Conservation (phyloP, 92 coral and sea anemone species). For the Palythoa grandis region DNA sequence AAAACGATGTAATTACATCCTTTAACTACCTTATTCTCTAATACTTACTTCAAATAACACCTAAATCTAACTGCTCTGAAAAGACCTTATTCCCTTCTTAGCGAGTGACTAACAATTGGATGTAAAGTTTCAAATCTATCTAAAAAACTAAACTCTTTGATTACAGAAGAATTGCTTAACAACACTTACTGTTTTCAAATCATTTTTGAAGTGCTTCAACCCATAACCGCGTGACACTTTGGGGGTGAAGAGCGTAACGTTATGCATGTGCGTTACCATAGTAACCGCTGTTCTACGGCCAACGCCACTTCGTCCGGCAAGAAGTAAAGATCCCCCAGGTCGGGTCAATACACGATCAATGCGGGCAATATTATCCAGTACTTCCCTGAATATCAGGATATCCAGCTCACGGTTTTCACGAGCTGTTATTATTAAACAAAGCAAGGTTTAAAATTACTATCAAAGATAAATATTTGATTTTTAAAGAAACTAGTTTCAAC, state of each 20-base stretch:
- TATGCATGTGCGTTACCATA: conserved; percentile 99
- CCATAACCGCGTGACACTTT: conserved; percentile 97
- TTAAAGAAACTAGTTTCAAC: no score
- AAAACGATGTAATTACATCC: no score
- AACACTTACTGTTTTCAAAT: conserved; percentile 82
- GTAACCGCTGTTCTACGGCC: conserved; percentile 98
- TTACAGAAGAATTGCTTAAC: background rate
- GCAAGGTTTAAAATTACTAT: background rate
- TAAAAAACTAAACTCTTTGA: background rate
- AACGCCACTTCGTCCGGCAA: conserved; percentile 99
- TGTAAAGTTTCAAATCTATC: background rate
- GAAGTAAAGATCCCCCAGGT: conserved; percentile 93
- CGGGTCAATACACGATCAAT: conserved; percentile 94
- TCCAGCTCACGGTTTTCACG: conserved; percentile 98
- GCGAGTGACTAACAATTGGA: background rate
- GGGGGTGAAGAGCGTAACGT: conserved; percentile 88
- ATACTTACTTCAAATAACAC: no score
- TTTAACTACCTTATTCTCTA: no score
- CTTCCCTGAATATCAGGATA: conserved; percentile 92
- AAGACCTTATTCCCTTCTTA: no score
- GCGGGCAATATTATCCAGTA: conserved; percentile 93
- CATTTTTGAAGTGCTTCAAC: conserved; percentile 91
- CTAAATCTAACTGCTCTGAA: no score
- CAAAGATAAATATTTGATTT: no score
- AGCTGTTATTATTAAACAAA: conserved; percentile 56